Conservation (phyloP, 2,113 vertebrate species). For the Recurvirostra avosetta region DNA sequence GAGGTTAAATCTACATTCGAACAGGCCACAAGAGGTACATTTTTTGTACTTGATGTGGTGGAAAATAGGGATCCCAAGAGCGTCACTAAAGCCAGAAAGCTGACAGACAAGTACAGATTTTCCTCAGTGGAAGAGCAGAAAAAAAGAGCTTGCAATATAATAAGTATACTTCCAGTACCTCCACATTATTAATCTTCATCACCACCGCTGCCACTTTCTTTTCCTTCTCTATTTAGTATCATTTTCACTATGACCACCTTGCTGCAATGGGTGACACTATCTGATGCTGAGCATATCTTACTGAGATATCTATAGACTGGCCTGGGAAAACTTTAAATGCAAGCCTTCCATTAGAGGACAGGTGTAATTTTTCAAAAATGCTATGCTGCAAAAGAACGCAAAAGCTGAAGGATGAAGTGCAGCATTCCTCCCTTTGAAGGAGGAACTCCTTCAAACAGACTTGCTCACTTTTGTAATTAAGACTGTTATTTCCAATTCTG, state of each 20-base stretch:
- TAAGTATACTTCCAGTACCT: not conserved
- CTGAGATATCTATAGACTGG: not conserved
- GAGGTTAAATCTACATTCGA: not conserved
- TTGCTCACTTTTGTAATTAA: slow-evolving; percentile 43
- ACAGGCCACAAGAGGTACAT: not conserved
- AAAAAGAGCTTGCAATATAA: not conserved
- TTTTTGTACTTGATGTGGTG: not conserved
- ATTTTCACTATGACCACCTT: not conserved
- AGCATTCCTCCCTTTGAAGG: slow-evolving; percentile 16
- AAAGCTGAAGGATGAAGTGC: not conserved
- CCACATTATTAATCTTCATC: not conserved
- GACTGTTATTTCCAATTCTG: slow-evolving; percentile 31
- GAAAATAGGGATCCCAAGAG: not conserved
- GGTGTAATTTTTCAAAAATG: slow-evolving; percentile 5
- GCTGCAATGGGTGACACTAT: not conserved
- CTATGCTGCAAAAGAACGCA: not conserved
- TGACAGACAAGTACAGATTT: not conserved
- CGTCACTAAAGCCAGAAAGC: not conserved
- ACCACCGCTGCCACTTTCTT: not conserved
- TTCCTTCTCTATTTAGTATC: not conserved
- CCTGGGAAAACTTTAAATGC: not conserved
- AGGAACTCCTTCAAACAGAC: slow-evolving; percentile 6
- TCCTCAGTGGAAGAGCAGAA: not conserved
- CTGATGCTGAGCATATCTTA: not conserved
- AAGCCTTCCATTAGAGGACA: not conserved